Percentiles rank a stretch among this genome's conserved stretches.
These are phyloP conservation scores for Brachyhypopomus gauderio DNA, from an alignment of 2,113 vertebrate species.

Conservation along the genomic window DNA sequence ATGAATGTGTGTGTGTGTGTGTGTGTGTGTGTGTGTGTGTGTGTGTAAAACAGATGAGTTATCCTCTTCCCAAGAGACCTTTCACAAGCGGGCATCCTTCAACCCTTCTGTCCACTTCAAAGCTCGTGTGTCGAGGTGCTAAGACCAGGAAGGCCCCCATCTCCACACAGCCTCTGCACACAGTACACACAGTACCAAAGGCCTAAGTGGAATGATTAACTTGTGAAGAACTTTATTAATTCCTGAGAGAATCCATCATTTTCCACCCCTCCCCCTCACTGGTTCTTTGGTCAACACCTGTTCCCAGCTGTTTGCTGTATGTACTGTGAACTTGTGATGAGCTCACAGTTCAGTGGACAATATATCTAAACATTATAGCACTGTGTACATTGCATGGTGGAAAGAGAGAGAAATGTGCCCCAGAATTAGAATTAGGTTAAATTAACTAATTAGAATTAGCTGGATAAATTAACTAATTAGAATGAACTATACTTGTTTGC, in stretches of 20 bases:
- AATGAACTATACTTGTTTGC: too few relatives aligned
- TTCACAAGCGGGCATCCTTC: constrained; percentile 36
- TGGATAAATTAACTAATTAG: too few relatives aligned
- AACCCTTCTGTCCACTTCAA: constrained; percentile 32
- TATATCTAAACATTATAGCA: too few relatives aligned
- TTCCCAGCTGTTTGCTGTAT: background rate
- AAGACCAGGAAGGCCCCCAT: constrained; percentile 28
- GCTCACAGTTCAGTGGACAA: background rate
- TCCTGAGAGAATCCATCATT: background rate
- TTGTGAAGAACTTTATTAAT: constrained; percentile 52
- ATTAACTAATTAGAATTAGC: too few relatives aligned
- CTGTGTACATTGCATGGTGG: too few relatives aligned
- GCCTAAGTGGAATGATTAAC: constrained; percentile 45
- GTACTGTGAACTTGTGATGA: background rate
- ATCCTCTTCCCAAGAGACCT: background rate
- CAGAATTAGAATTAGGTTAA: too few relatives aligned
- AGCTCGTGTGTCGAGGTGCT: constrained; percentile 33
- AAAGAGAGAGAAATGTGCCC: too few relatives aligned
- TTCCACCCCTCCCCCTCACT: constrained; percentile 9
- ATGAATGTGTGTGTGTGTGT: constrained; percentile 35
- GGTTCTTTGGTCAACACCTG: background rate
- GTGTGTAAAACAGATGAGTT: constrained; percentile 38
- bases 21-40: constrained; percentile 38
- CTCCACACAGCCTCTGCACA: constrained; percentile 1
- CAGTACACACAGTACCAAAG: constrained; percentile 6